Base-by-base conservation (phyloP, 2,888 invertebrate genomes). In the Mythimna ferrago region DNA sequence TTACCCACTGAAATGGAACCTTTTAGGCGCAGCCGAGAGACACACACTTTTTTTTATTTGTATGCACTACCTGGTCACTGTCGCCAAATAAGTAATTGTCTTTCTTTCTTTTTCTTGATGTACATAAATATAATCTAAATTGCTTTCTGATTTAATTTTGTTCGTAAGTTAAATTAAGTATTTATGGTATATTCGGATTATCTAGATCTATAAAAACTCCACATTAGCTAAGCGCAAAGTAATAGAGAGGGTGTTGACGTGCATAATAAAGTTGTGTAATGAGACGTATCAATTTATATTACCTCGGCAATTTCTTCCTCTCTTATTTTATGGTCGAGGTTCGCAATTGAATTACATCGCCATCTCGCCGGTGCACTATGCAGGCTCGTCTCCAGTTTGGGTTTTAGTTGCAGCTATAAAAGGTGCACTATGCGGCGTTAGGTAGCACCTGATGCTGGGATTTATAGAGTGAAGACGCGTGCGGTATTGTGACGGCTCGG, bases 381-480 rank as follows among this genome's bases (percentile, higher is more conserved):
- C 54, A 71, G 61, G 56, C 35, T 66, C 73, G 68, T 76, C 73
- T 76, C 65, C 66, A 75, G 70, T 75, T 84, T 75, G 72, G 70
- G 73, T 82, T 80, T 76, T 76, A 85, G 84, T 84, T 76, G 71
- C 74, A 70, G 84, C 73, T 73, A 83, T 85, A 86, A 86, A 86
- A 80, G 76, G 78, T 75, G 74, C 81, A 73, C 76, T 86, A 86
- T 82, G 81, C 71, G 70, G 72, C 77, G 77, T 74, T 83, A 77
- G 85, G 86, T 86, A 85, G 86, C 86, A 85, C 82, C 86, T 82
- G 87, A 87, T 86, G 85, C 66, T 72, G 77, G 79, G 82, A 77
- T 84, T 79, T 85, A 85, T 80, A 78, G 81, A 73, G 82, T 77
- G 88, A 82, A 86, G 87, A 89, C 88, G 87, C 90, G 87, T 85